A percentile compares a stretch with the other conserved stretches of the same genome.
phyloP scores from a whole-genome alignment of 1,140 invertebrate genomes.

The Drosophila sulfurigaster region DNA sequence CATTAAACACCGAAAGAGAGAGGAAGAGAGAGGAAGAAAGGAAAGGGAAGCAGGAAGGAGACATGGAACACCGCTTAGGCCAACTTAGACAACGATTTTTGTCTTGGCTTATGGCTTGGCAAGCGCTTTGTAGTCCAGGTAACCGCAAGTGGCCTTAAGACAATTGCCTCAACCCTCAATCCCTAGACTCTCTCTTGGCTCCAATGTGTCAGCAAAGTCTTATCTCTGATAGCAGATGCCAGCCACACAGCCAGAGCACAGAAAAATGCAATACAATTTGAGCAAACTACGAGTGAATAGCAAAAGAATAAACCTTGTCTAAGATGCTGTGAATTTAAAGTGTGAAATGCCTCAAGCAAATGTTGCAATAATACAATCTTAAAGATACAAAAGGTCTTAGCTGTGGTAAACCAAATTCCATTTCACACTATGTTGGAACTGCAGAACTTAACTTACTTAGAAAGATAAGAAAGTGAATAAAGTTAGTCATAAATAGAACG shows the following conservation, averaged over 20 bases:
- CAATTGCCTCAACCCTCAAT: constrained; percentile 26
- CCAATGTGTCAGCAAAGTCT: constrained; percentile 39
- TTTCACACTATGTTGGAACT: too few species aligned
- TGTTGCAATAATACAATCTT: too few species aligned
- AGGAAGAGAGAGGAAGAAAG: not conserved
- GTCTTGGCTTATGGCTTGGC: constrained; percentile 44
- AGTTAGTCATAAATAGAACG: too few species aligned
- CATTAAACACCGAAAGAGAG: constrained; percentile 41
- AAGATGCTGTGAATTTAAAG: too few species aligned
- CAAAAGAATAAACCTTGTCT: not conserved
- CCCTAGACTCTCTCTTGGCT: constrained; percentile 2
- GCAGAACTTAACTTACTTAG: too few species aligned
- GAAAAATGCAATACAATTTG: not conserved
- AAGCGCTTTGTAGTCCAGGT: constrained; percentile 37
- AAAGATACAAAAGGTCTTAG: too few species aligned
- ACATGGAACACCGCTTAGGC: not conserved
- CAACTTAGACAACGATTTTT: constrained; percentile 24
- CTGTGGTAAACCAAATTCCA: too few species aligned
- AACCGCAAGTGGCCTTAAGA: constrained; percentile 24
- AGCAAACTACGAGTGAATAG: not conserved
- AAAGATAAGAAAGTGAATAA: too few species aligned
- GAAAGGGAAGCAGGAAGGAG: not conserved
- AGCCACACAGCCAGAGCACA: not conserved
- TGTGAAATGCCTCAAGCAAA: too few species aligned
- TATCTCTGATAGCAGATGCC: constrained; percentile 23